These are phyloP conservation scores for Helogale parvula DNA, from an alignment of 2,113 vertebrate species.

Conservation along the genomic window DNA sequence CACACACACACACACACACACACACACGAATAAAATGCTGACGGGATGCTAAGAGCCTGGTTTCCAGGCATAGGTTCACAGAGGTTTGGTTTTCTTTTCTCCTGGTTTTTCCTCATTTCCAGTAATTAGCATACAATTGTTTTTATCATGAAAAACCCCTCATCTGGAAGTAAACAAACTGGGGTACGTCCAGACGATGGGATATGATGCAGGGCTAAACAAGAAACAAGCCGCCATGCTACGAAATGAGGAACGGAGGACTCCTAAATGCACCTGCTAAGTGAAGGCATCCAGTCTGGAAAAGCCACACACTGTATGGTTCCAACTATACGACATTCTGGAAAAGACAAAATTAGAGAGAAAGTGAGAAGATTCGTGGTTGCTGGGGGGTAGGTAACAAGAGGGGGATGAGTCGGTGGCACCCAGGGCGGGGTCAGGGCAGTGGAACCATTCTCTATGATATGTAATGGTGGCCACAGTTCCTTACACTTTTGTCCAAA, in stretches of 20 bases:
- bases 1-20: too few species aligned
- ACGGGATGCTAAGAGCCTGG: too few species aligned
- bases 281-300: not conserved
- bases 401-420: fast-evolving
- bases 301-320: fast-evolving
- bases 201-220: not conserved
- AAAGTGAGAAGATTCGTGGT: not conserved
- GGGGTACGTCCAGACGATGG: not conserved
- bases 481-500: not conserved
- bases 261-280: not conserved
- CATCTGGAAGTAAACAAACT: not conserved
- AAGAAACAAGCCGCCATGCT: not conserved
- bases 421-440: not conserved
- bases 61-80: not conserved
- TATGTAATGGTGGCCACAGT: fast-evolving
- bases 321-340: not conserved
- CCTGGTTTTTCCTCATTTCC: not conserved
- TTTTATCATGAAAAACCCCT: not conserved
- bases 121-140: not conserved
- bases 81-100: not conserved
- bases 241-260: fast-evolving
- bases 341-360: not conserved
- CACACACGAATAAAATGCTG: not conserved
- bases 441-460: fast-evolving
- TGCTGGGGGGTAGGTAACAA: too few species aligned